Conservation (phyloP, 2,888 invertebrate genomes). For the Autographa gamma region DNA sequence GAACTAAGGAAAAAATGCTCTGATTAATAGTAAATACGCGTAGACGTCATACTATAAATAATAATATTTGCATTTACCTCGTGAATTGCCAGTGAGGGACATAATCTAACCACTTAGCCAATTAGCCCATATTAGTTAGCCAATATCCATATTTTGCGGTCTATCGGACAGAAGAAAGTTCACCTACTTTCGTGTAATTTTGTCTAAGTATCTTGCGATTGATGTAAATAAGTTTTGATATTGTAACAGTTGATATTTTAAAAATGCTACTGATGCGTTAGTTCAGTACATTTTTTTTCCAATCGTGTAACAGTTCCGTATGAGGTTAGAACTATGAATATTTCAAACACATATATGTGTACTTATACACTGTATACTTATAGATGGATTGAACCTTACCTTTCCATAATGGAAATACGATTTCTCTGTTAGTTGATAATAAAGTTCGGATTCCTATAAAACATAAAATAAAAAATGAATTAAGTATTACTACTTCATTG, state of each 20-base stretch:
- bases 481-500: slow-evolving; percentile 19
- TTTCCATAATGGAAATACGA: too few relatives aligned
- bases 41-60: background rate
- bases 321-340: too few relatives aligned
- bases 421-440: background rate
- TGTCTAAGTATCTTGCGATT: background rate
- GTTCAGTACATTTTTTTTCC: background rate
- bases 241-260: background rate
- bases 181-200: slow-evolving; percentile 28
- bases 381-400: too few relatives aligned
- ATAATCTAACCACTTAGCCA: slow-evolving; percentile 23
- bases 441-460: background rate
- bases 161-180: slow-evolving; percentile 27
- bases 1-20: background rate
- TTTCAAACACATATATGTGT: too few relatives aligned
- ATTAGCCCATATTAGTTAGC: slow-evolving; percentile 17
- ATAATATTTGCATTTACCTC: slow-evolving; percentile 16
- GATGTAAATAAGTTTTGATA: background rate
- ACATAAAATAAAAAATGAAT: slow-evolving; percentile 9
- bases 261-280: background rate
- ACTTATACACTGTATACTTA: too few relatives aligned
- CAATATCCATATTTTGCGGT: slow-evolving; percentile 30
- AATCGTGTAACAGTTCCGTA: too few relatives aligned
- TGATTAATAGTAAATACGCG: slow-evolving; percentile 9
- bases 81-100: slow-evolving; percentile 17